Percentiles rank a stretch among this genome's conserved stretches.
These are phyloP conservation scores for Phoenicopterus ruber DNA, from an alignment of 2,113 vertebrate species.

Conservation along the genomic window DNA sequence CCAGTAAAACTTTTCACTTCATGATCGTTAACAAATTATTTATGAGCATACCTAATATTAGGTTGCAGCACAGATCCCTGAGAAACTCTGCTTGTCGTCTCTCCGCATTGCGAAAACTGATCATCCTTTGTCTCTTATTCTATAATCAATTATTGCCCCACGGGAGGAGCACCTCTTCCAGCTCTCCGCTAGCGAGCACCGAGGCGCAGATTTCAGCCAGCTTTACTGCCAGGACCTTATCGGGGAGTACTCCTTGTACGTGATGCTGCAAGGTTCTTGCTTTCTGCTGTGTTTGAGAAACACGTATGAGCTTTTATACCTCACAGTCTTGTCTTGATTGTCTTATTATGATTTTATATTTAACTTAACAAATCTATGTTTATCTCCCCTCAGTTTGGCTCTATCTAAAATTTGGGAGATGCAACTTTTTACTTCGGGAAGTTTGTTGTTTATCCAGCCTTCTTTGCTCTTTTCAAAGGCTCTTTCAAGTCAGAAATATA, in stretches of 20 bases:
- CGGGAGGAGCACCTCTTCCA: background rate
- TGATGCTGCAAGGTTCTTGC: background rate
- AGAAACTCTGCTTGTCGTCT: background rate
- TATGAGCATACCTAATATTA: background rate
- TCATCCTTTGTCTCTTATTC: background rate
- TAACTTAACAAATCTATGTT: background rate
- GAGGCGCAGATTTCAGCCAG: background rate
- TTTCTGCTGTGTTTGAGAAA: background rate
- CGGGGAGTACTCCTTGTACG: fast-evolving
- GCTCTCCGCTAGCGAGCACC: background rate
- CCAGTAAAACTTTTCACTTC: background rate
- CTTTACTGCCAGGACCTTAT: background rate
- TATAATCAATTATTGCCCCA: fast-evolving
- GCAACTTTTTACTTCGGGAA: background rate
- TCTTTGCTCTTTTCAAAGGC: background rate
- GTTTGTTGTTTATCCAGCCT: background rate
- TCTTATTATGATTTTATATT: background rate
- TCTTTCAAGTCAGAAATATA: background rate
- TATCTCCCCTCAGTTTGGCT: background rate
- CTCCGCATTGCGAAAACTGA: background rate
- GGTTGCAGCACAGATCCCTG: background rate
- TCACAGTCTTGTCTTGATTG: background rate
- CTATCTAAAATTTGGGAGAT: background rate
- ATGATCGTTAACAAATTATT: background rate
- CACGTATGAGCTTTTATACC: background rate